Percentiles rank a stretch among this genome's conserved stretches.
Conservation (phyloP, 2,113 vertebrate species). For the Psammodynastes pulverulentus region DNA sequence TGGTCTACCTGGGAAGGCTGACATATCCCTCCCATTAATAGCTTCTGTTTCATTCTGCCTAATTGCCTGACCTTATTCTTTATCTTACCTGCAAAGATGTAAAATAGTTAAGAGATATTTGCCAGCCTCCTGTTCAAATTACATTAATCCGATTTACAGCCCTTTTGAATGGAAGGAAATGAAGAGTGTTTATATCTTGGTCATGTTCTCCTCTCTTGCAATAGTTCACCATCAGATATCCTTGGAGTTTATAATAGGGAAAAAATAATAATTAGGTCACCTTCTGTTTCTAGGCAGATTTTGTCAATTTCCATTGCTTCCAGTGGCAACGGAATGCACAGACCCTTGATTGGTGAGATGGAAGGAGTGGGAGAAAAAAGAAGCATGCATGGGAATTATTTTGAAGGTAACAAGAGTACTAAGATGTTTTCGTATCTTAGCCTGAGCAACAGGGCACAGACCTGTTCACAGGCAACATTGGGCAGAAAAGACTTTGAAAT, state of each 20-base stretch:
- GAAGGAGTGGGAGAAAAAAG: not conserved
- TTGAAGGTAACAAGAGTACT: not conserved
- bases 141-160: not conserved
- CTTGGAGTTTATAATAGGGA: constrained; percentile 16
- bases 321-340: rapidly evolving
- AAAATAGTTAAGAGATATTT: not conserved
- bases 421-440: not conserved
- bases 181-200: not conserved
- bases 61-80: not conserved
- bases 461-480: not conserved
- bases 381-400: not conserved
- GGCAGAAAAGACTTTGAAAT: not conserved
- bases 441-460: not conserved
- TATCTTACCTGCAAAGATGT: not conserved
- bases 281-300: not conserved
- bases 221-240: not conserved
- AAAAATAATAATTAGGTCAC: constrained; percentile 32
- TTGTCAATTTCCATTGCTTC: not conserved
- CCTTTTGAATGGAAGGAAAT: not conserved
- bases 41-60: not conserved
- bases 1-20: not conserved
- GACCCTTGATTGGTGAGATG: rapidly evolving
- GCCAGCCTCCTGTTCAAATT: not conserved
- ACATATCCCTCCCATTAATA: not conserved
- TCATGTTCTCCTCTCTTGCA: not conserved